Evolutionary conservation across 1,140 invertebrate species (phyloP).

Genomic region (Episyrphus balteatus): DNA sequence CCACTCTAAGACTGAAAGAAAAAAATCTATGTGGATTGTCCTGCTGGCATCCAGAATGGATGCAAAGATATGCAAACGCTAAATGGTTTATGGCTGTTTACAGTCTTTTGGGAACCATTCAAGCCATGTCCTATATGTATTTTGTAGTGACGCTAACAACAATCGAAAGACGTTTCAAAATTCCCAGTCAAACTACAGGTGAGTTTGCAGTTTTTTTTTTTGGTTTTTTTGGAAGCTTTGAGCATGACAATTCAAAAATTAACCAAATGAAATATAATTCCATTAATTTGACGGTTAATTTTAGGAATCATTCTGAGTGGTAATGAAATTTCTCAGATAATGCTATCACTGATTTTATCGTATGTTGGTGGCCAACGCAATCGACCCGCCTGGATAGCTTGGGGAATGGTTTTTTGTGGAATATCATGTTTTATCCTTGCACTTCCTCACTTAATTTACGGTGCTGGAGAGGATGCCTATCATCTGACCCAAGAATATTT

Average conservation of each 20-base stretch:
- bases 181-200: constrained; percentile 59
- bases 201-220: constrained; percentile 10
- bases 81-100: constrained; percentile 52
- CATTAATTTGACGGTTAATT: constrained; percentile 4
- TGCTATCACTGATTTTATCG: constrained; percentile 47
- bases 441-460: constrained; percentile 57
- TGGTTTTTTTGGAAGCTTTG: too few species aligned
- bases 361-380: constrained; percentile 49
- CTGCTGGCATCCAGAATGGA: constrained; percentile 47
- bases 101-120: constrained; percentile 53
- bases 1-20: constrained; percentile 7
- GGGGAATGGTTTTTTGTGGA: constrained; percentile 48
- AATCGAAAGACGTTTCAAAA: constrained; percentile 59
- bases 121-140: constrained; percentile 60
- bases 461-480: constrained; percentile 45
- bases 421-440: constrained; percentile 53
- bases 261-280: background rate
- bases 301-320: constrained; percentile 56
- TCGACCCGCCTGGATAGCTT: constrained; percentile 53
- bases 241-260: background rate
- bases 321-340: constrained; percentile 59
- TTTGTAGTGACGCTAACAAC: constrained; percentile 56
- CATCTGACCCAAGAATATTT: constrained; percentile 37
- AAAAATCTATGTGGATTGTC: constrained; percentile 45
- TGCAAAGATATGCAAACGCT: constrained; percentile 50